Percentiles rank a stretch among this genome's conserved stretches.
Evolutionary conservation across 2,888 invertebrate genomes (phyloP).

Genomic region (Philopedon plagiatum): DNA sequence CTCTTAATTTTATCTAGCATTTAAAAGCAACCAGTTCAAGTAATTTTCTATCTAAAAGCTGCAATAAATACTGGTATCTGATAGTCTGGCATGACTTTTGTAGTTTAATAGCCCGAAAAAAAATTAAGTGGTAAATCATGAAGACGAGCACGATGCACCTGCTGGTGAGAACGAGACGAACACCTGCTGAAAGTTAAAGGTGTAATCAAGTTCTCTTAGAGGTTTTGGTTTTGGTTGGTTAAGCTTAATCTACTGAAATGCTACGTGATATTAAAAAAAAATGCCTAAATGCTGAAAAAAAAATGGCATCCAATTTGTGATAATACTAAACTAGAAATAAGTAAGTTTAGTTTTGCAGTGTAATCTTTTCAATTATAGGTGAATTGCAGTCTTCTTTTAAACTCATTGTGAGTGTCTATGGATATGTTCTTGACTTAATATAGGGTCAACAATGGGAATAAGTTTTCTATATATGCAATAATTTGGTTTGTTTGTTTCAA

Average conservation of each 20-base stretch:
- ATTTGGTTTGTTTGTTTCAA: no score
- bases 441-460: no score
- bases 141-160: slow-evolving; percentile 26
- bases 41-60: slow-evolving; percentile 56
- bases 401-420: no score
- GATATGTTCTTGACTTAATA: no score
- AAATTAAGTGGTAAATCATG: slow-evolving; percentile 40
- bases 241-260: not conserved
- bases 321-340: no score
- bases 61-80: slow-evolving; percentile 54
- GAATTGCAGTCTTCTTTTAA: no score
- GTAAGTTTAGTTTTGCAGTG: no score
- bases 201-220: not conserved
- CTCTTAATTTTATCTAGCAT: slow-evolving; percentile 18
- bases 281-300: no score
- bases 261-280: no score
- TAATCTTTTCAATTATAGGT: no score
- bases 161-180: slow-evolving; percentile 33
- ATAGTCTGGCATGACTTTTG: slow-evolving; percentile 41
- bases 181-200: slow-evolving; percentile 33
- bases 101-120: slow-evolving; percentile 42
- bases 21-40: slow-evolving; percentile 33
- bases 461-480: no score
- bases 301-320: no score
- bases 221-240: not conserved